Evolutionary conservation across 2,797 vertebrate species (phyloP).

Genomic region (Sitta carolinensis): DNA sequence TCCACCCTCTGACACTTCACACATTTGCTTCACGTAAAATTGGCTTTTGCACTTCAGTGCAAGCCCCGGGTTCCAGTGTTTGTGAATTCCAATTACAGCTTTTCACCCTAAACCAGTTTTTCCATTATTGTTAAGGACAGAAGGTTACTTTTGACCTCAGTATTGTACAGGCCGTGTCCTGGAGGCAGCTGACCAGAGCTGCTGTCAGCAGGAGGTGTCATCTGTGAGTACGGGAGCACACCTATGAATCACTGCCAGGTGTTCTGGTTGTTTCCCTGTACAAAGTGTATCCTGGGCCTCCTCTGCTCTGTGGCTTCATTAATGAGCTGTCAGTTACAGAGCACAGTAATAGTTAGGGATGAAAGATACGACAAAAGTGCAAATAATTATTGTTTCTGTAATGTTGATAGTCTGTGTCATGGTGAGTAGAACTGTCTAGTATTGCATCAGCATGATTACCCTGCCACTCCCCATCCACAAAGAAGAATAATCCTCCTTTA

Average conservation of each 20-base stretch:
- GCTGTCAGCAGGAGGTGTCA: background rate
- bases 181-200: background rate
- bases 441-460: slow-evolving; percentile 49
- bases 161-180: background rate
- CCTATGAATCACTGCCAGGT: background rate
- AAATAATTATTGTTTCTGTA: slow-evolving; percentile 2
- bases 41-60: background rate
- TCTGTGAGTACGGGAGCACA: background rate
- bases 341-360: background rate
- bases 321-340: background rate
- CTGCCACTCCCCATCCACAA: slow-evolving; percentile 50
- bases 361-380: background rate
- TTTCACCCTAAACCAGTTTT: background rate
- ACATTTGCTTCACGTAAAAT: background rate
- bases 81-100: background rate
- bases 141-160: background rate
- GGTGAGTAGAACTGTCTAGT: slow-evolving; percentile 49
- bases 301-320: background rate
- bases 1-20: background rate
- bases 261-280: background rate
- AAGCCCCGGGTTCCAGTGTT: background rate
- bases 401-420: background rate
- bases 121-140: background rate
- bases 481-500: background rate
- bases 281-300: background rate